phyloP scores from a whole-genome alignment of 2,797 vertebrate genomes.

The Lerista edwardsae region DNA sequence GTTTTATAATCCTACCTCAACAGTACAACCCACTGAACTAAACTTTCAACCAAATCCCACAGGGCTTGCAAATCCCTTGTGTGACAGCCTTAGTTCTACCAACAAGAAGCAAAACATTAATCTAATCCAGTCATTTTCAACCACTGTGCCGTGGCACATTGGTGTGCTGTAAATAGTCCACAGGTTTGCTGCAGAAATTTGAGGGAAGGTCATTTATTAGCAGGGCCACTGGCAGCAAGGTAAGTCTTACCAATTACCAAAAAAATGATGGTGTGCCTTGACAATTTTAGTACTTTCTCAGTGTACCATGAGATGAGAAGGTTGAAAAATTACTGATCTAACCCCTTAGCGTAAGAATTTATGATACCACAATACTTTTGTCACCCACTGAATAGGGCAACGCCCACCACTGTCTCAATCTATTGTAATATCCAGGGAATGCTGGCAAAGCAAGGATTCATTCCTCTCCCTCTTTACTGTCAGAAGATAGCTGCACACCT shows the following conservation, averaged over 20 bases:
- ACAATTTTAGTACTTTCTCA: no score
- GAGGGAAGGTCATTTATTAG: no score
- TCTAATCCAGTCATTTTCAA: no score
- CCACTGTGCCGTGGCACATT: no score
- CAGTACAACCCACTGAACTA: not conserved
- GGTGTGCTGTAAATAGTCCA: no score
- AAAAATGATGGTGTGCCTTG: no score
- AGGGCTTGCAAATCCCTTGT: not conserved
- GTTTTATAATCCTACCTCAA: not conserved
- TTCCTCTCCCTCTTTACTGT: not conserved
- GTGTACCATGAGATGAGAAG: no score
- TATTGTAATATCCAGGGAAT: not conserved
- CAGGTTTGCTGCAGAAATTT: no score
- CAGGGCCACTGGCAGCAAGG: no score
- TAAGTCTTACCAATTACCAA: no score
- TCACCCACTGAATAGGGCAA: not conserved
- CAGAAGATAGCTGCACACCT: not conserved
- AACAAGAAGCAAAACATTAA: not conserved
- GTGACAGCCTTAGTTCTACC: not conserved
- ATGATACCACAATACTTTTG: not conserved
- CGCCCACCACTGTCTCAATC: constrained; percentile 14
- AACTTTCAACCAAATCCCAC: not conserved
- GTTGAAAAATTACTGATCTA: no score
- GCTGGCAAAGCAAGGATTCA: not conserved
- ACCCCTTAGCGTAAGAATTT: not conserved